Base-by-base conservation (phyloP, 2,797 vertebrate species). In the Serranus cabrilla region DNA sequence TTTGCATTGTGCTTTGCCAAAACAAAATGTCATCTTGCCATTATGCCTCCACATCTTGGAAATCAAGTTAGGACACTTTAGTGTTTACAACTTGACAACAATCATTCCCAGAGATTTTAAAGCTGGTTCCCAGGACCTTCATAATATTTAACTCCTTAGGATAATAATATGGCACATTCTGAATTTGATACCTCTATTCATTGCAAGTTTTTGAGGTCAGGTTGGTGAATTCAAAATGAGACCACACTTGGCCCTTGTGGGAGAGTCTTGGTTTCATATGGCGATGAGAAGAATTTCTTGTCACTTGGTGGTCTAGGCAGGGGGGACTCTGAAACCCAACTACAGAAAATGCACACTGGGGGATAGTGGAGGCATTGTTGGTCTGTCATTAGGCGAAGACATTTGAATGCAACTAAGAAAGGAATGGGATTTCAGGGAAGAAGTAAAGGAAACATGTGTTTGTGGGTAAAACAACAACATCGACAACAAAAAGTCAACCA, bases 311-410 rank as follows among this genome's bases (percentile, higher is more conserved):
- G 21, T 89, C 71, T 59, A 2, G 18, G 60, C 58, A 65, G 63
- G 39, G 69, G 37, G 54, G 39, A 50, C 37, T 72, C 52, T 86
- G 68, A 86, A 76, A 70, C 58, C 57, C 49, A 78, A 72, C 71
- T 70, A 74, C 81, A 71, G 50, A 46, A 6, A 58, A 80, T 43
- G 68, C 52, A 68, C 50, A 47, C 67, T 27, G 39, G 69, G 54
- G 61, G 42, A 86, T 70, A 87, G 78, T 78, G 66, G 70, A 60
- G 31, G 51, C 67, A 73, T 83, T 87, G 76, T 81, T 79, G 61
- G 17, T 76, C 71, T 62, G 68, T 71, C 64, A 62, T 67, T 69
- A 86, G 54, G n/a, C 13, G 27, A 65, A 11, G 16, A 67, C 18
- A 73, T 69, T 64, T 43, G 11, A 81, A 74, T 54, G 59, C 56